A percentile compares a stretch with the other conserved stretches of the same genome.
These are phyloP conservation scores for Tetanocera ferruginea DNA, from an alignment of 2,888 invertebrate species.

Conservation along the genomic window DNA sequence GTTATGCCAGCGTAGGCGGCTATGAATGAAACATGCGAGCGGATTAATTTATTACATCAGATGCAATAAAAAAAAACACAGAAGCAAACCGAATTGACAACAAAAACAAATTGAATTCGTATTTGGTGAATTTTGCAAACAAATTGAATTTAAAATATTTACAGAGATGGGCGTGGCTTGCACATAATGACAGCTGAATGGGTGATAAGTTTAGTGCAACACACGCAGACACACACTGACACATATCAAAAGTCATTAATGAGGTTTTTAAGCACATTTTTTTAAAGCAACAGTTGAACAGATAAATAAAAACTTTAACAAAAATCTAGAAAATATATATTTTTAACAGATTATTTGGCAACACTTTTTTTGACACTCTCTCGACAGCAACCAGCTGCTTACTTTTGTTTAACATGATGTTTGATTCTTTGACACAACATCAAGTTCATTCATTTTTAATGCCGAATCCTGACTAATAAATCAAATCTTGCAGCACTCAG, in stretches of 20 bases:
- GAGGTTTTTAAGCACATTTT: too few relatives aligned
- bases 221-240: too few relatives aligned
- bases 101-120: conserved; percentile 26
- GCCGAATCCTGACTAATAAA: conserved; percentile 16
- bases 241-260: too few relatives aligned
- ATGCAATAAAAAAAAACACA: background rate
- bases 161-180: background rate
- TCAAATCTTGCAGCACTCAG: conserved; percentile 13
- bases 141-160: conserved; percentile 30
- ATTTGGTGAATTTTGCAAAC: conserved; percentile 13
- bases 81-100: background rate
- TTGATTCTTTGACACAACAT: conserved; percentile 6
- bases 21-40: conserved; percentile 22
- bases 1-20: background rate
- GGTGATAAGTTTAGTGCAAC: too few relatives aligned
- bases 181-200: too few relatives aligned
- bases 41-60: conserved; percentile 32
- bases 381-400: background rate
- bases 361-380: background rate
- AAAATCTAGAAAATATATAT: background rate
- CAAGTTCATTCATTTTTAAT: conserved; percentile 13
- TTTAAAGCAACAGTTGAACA: too few relatives aligned
- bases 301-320: background rate
- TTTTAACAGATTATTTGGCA: background rate
- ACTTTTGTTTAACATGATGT: background rate